A percentile compares a stretch with the other conserved stretches of the same genome.
These are phyloP conservation scores for Luperina testacea DNA, from an alignment of 2,888 invertebrate species.

Conservation along the genomic window DNA sequence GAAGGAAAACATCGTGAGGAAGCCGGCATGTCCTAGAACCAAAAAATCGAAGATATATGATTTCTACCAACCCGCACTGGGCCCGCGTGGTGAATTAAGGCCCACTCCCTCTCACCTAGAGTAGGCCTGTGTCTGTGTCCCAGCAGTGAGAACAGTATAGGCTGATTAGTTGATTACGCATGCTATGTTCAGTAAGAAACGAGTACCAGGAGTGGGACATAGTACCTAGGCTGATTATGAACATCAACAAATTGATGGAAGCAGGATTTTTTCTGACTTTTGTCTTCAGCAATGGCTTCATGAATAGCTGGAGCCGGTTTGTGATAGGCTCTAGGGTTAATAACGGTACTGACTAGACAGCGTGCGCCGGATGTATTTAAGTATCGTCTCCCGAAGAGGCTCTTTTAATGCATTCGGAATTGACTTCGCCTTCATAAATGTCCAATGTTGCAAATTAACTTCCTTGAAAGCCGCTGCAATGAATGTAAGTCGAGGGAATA, in stretches of 20 bases:
- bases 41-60: not conserved
- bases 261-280: not conserved
- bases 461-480: not conserved
- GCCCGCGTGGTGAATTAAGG: too few relatives aligned
- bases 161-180: too few relatives aligned
- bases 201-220: not conserved
- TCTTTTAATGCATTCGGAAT: conserved; percentile 20
- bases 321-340: not conserved
- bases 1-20: too few relatives aligned
- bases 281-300: too few relatives aligned
- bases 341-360: not conserved
- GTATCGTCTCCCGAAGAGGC: not conserved
- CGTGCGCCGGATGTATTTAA: conserved; percentile 1
- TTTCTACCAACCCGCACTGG: too few relatives aligned
- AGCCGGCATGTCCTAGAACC: not conserved
- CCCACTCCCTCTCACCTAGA: too few relatives aligned
- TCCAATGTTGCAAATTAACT: not conserved
- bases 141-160: not conserved
- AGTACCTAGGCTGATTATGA: not conserved
- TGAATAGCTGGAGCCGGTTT: not conserved
- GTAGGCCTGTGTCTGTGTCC: too few relatives aligned
- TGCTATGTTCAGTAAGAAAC: not conserved
- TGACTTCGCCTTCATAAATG: not conserved
- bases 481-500: not conserved
- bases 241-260: not conserved